Evolutionary conservation across 2,797 vertebrate species (phyloP).

Genomic region (Sebastes flavidus): DNA sequence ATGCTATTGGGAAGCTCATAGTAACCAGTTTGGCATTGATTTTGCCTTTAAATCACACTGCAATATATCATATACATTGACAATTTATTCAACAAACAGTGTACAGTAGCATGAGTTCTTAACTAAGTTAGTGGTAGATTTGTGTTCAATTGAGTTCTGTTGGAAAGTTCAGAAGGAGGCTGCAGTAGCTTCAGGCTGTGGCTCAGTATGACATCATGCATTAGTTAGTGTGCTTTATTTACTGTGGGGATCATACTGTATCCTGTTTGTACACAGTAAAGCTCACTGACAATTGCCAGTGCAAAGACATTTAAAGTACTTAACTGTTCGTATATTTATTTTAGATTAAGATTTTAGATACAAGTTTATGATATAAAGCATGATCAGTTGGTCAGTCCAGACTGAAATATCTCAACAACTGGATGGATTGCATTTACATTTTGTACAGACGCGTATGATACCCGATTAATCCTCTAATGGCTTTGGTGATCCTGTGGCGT

Average conservation of each 20-base stretch:
- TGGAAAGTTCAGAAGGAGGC: background rate
- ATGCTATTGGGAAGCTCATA: background rate
- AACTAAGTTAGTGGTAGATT: background rate
- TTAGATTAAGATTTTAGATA: background rate
- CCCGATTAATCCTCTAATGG: background rate
- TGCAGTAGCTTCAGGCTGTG: conserved; percentile 16
- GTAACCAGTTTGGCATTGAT: conserved; percentile 1
- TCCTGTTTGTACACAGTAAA: background rate
- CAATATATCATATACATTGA: background rate
- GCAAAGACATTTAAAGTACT: background rate
- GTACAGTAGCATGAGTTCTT: background rate
- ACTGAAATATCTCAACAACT: background rate
- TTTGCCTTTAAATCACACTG: background rate
- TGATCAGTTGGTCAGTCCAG: background rate
- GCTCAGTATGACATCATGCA: conserved; percentile 30
- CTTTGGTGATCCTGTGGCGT: background rate
- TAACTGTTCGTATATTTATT: background rate
- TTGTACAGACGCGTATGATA: background rate
- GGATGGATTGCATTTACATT: background rate
- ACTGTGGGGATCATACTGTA: background rate
- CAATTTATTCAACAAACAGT: background rate
- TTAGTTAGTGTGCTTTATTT: background rate
- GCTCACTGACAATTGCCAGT: background rate
- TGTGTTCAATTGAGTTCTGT: background rate
- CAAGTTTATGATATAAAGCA: background rate